phyloP scores from a whole-genome alignment of 2,888 invertebrate species.

The Drosophila anceps region DNA sequence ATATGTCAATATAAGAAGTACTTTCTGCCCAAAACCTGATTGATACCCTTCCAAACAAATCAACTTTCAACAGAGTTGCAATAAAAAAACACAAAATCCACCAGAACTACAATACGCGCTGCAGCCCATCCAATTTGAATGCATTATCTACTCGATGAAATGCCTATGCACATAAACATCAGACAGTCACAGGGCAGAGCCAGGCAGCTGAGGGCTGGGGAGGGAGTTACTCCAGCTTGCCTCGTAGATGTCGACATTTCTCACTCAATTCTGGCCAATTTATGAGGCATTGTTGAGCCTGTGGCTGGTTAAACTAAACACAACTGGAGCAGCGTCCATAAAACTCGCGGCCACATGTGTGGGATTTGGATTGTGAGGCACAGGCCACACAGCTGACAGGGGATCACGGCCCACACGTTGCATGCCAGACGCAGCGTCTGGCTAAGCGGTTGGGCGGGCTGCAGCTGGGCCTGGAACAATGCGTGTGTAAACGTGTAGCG shows the following conservation, averaged over 20 bases:
- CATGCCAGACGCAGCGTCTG: conserved; percentile 52
- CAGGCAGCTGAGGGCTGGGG: neutral
- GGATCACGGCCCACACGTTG: conserved; percentile 63
- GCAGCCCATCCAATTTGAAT: conserved; percentile 1
- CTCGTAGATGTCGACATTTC: conserved; percentile 50
- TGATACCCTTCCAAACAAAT: neutral
- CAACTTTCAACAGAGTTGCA: neutral
- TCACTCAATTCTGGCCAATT: conserved; percentile 77
- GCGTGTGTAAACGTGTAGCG: conserved; percentile 39
- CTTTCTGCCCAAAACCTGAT: neutral
- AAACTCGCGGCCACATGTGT: conserved; percentile 18
- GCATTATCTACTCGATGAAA: conserved; percentile 18
- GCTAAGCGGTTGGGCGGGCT: neutral
- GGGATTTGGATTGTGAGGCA: conserved; percentile 14
- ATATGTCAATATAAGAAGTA: neutral
- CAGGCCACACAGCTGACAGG: conserved; percentile 53
- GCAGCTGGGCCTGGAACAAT: conserved; percentile 40
- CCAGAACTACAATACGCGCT: no score
- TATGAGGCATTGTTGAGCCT: conserved; percentile 64
- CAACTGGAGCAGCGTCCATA: conserved; percentile 40
- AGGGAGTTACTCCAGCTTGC: conserved; percentile 13
- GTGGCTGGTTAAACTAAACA: conserved; percentile 29
- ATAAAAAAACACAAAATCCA: neutral
- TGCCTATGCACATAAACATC: conserved; percentile 22
- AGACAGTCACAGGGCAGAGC: neutral